Evolutionary conservation across 2,113 vertebrate genomes (phyloP), one percentile per base, ranked within the genome.

Genomic region (Stercorarius parasiticus): DNA sequence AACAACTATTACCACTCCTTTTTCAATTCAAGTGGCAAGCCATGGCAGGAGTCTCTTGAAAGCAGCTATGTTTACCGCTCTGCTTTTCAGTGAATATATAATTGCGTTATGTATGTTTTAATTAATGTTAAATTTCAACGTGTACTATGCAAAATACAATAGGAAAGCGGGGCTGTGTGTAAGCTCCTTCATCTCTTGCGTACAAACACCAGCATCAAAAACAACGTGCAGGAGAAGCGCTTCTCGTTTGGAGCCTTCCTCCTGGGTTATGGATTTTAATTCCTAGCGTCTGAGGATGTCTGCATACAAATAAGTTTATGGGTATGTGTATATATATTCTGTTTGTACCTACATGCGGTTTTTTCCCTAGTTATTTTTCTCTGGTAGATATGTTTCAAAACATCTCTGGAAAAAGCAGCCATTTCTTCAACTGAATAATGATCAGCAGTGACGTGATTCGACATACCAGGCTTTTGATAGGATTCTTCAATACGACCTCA

Each of bases 1-100:
- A 98, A 85, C 98, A 98, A 73, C 97, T 97, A 97, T 91, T 96
- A 96, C 96, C 93, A 83, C 97, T 97, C 97, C 92, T 97, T 82
- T 94, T 38, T 74, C 76, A 95, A 78, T 96, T 97, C 95, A 71
- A 94, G 95, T 97, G 96, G 98, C 98, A 98, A 98, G 97, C 97
- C 96, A 66, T 96, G 95, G 97, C 98, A 97, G 61, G 97, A 95
- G 93, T 38, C 89, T 96, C 95, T 80, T 90, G 87, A 92, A 78
- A 87, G 92, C 72, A 88, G 94, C 95, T 96, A 76, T 86, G 50
- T 88, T 97, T 97, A 90, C 96, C 40, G 9, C 88, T 58, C 81
- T 62, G 78, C 74, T 94, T 66, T 83, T 77, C 53, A 69, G 40
- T 74, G 79, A 50, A 77, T 94, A 86, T 50, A 11, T 7, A 52